These are phyloP conservation scores for Pinna nobilis DNA, from an alignment of 1,140 invertebrate genomes.

Conservation along the genomic window DNA sequence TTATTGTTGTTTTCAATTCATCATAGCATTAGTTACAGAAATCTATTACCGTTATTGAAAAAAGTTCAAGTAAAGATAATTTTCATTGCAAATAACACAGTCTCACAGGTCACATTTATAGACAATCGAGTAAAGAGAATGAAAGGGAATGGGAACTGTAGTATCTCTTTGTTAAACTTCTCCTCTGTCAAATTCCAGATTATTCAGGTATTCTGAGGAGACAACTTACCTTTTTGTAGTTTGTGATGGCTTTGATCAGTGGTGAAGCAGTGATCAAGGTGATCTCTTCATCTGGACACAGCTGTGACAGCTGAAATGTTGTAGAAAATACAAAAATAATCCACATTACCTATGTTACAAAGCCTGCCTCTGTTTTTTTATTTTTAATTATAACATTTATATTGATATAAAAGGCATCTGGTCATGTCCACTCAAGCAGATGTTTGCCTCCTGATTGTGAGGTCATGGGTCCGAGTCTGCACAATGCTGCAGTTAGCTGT, in stretches of 20 bases:
- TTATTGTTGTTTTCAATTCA: no score
- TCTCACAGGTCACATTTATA: neutral
- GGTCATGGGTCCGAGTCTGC: no score
- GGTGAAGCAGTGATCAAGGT: slow-evolving; percentile 88
- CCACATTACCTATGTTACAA: neutral
- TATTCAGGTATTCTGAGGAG: neutral
- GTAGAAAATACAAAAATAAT: slow-evolving; percentile 38
- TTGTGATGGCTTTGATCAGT: slow-evolving; percentile 90
- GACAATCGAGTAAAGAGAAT: neutral
- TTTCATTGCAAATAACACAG: neutral
- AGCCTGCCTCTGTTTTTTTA: neutral
- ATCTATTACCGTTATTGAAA: neutral
- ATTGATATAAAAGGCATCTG: neutral
- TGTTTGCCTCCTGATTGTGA: no score
- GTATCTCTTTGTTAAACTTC: neutral
- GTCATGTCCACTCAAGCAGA: no score
- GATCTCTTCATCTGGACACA: slow-evolving; percentile 82
- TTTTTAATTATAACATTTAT: neutral
- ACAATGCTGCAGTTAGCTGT: no score
- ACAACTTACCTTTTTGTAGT: slow-evolving; percentile 77
- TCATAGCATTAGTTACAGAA: neutral
- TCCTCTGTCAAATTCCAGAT: neutral
- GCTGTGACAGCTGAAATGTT: slow-evolving; percentile 80
- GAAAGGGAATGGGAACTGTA: neutral
- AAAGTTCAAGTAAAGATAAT: neutral